Base-by-base conservation (phyloP, 2,797 vertebrate species). In the Pantherophis vulpinus region DNA sequence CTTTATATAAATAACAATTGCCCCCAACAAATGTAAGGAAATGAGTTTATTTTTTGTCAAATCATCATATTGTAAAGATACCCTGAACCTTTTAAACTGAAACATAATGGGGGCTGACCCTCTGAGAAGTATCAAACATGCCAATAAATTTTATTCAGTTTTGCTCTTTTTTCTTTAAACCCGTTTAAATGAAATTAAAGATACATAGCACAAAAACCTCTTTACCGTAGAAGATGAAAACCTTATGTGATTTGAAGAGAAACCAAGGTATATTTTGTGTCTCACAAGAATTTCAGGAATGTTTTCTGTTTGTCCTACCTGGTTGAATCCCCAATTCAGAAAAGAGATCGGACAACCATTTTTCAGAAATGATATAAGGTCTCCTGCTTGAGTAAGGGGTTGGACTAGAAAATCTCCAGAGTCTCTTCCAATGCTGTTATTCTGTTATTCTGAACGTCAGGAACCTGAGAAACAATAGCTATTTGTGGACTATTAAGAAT, bases 271-370 rank as follows among this genome's bases (percentile, higher is more conserved):
- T 42, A 23, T 99, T 97, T 99, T 99, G 97, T 99, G 99, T 96
- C 99, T 99, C 96, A 99, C 99, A 0, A 99, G 98, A 97, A 99
- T 99, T 93, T 99, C 99, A 96, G 99, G 99, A 96, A 99, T 99
- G 88, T 99, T 99, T 56, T 99, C 99, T 0, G 98, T 98, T 97
- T 99, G 99, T 99, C 87, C 99, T 98, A 96, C 99, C 98, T 90
- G 99, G 98, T 97, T 99, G 99, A 94, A 99, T 99, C 89, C 99
- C 98, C 86, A 99, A 98, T 96, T 99, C 99, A 1, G 99, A n/a
- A 32, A 14, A 16, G 29, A 70, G 63, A 32, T 32, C 16, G 11
- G 27, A 13, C 11, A 66, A n/a, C 11, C 4, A 5, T 66, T n/a
- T 66, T 27, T 63, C 61, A 29, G 61, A 66, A 66, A 66, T 70